Conservation (phyloP, 2,797 vertebrate genomes). For the Acrossocheilus fasciatus region DNA sequence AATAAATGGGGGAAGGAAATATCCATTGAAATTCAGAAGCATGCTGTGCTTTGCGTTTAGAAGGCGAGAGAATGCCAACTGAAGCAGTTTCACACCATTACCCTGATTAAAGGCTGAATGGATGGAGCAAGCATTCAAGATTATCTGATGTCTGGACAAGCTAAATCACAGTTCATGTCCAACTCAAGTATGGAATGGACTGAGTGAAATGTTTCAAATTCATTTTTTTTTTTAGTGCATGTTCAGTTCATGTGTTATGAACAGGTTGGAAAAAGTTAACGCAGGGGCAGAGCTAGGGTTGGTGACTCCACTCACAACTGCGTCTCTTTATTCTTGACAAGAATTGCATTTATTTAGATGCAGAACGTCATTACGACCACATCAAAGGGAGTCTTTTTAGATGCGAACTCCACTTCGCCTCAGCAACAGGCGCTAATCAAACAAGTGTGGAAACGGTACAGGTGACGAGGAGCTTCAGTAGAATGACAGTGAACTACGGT, state of each 20-base stretch:
- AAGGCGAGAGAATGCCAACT: slow-evolving; percentile 13
- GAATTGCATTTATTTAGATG: too few species aligned
- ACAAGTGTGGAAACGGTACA: too few species aligned
- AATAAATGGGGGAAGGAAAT: neutral
- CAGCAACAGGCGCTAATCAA: too few species aligned
- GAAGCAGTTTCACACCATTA: slow-evolving; percentile 46
- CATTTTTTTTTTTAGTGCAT: neutral
- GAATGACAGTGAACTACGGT: too few species aligned
- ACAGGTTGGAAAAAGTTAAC: neutral
- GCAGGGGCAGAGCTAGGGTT: neutral
- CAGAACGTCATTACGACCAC: too few species aligned
- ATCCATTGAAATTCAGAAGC: slow-evolving; percentile 26
- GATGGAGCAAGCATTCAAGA: neutral
- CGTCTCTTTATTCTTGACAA: too few species aligned
- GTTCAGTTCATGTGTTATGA: neutral
- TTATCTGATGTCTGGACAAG: slow-evolving; percentile 2
- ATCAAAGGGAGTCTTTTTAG: too few species aligned
- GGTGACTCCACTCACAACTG: too few species aligned
- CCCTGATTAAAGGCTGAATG: slow-evolving; percentile 36
- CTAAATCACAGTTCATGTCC: slow-evolving; percentile 8
- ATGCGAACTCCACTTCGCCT: too few species aligned
- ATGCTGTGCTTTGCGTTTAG: slow-evolving; percentile 20
- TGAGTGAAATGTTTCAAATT: neutral
- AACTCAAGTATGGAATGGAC: neutral
- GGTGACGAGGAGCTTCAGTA: too few species aligned